A percentile compares a stretch with the other conserved stretches of the same genome.
phyloP scores from a whole-genome alignment of 2,113 vertebrate genomes.

The Oenanthe melanoleuca region DNA sequence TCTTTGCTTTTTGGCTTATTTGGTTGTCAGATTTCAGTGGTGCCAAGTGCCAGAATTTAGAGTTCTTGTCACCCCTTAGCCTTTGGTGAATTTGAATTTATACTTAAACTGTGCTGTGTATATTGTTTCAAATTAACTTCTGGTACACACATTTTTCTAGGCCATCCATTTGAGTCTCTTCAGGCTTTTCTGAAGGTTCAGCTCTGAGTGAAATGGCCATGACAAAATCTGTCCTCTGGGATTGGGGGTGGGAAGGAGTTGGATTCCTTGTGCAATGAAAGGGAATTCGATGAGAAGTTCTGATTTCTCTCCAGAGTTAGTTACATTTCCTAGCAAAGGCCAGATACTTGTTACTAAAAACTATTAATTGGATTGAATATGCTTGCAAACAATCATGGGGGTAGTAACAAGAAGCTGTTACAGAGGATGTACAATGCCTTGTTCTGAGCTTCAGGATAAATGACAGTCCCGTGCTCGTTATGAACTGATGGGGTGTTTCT shows the following conservation, averaged over 20 bases:
- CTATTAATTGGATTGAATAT: conserved; percentile 52
- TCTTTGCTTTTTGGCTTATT: background rate
- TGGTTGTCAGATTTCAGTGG: background rate
- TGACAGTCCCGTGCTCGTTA: conserved; percentile 36
- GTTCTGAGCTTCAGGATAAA: background rate
- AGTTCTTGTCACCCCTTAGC: background rate
- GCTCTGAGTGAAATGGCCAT: background rate
- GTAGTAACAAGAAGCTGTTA: conserved; percentile 27
- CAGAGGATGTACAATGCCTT: background rate
- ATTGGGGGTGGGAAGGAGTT: background rate
- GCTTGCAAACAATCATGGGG: conserved; percentile 8
- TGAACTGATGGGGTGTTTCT: background rate
- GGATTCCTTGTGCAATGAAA: background rate
- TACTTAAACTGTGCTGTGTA: background rate
- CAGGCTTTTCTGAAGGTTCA: background rate
- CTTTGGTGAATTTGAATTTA: background rate
- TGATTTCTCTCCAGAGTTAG: background rate
- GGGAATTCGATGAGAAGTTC: background rate
- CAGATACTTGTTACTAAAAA: conserved; percentile 26
- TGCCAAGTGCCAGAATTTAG: background rate
- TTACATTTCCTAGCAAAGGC: conserved; percentile 8
- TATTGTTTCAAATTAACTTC: background rate
- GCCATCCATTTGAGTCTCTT: background rate
- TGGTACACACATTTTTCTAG: background rate
- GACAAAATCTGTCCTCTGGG: conserved; percentile 1